Evolutionary conservation across 2,888 invertebrate genomes (phyloP), one percentile per base, ranked within the genome.

Genomic region (Thera britannica): DNA sequence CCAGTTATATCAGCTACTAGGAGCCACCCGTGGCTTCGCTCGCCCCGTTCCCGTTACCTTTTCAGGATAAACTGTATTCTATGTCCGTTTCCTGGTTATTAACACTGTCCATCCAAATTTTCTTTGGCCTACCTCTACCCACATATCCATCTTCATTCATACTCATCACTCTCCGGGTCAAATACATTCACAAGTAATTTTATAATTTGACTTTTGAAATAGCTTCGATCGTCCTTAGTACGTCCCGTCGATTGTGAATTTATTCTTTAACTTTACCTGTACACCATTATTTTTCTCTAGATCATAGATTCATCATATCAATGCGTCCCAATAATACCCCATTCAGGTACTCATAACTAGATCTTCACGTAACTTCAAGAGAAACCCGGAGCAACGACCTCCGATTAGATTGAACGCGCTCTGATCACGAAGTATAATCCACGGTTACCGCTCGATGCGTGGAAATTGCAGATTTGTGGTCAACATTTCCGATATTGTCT

Each of bases 341-440:
- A 35, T 52, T 23, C 48, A 48, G 54, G 44, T 46, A 5, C 38
- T 38, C 38, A 3, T 3, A 1, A 57, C 23, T 41, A 12, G 9
- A 52, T 57, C 63, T 23, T 34, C 54, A 62, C 56, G 65, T 65
- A 69, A 65, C 64, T 52, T 36, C 58, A 41, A 66, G 70, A 66
- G 70, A 70, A 70, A 70, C 62, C 62, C 57, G 44, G 63, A 41
- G 7, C 70, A 70, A 56, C 44, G 66, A 66, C 56, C 67, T 54
- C 55, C 23, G 66, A 63, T 70, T 57, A 55, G 52, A 58, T 58
- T 48, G 65, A 66, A 63, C 52, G 62, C 62, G 56, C 7, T 60
- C 41, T 55, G 60, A 70, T 66, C 70, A 66, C 70, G 70, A 57
- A 67, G 58, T 35, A 62, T 67, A 59, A 23, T 56, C 55, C 58